Conservation (phyloP, 2,113 vertebrate species). For the Miniopterus natalensis region DNA sequence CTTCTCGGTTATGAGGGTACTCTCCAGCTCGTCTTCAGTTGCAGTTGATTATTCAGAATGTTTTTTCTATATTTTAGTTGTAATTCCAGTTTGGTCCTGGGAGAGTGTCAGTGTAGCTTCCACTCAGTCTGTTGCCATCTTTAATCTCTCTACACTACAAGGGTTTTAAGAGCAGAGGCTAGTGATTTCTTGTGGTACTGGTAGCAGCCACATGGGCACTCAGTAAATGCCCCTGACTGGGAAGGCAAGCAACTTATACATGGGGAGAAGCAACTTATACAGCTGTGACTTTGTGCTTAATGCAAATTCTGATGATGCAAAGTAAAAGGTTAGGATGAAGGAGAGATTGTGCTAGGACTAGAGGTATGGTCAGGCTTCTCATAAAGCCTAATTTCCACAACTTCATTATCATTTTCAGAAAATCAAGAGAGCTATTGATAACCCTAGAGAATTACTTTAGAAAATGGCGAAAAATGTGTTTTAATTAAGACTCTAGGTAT, state of each 20-base stretch:
- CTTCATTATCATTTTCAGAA: conserved; percentile 66
- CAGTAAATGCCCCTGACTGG: background rate
- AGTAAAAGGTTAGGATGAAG: conserved; percentile 20
- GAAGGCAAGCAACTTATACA: background rate
- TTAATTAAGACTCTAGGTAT: conserved; percentile 78
- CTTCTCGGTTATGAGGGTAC: too few relatives aligned
- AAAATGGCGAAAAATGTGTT: conserved; percentile 61
- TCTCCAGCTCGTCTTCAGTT: too few relatives aligned
- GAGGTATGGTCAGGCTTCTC: background rate
- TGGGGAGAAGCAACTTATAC: background rate
- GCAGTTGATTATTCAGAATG: too few relatives aligned
- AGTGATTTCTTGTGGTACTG: background rate
- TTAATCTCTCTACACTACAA: background rate
- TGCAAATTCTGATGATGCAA: background rate
- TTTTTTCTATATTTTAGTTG: too few relatives aligned
- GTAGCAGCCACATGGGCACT: background rate
- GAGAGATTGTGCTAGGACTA: background rate
- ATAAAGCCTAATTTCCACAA: conserved; percentile 55
- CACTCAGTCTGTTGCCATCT: too few relatives aligned
- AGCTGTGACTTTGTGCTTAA: background rate
- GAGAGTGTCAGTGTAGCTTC: too few relatives aligned
- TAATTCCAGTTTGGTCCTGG: too few relatives aligned
- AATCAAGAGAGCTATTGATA: conserved; percentile 42
- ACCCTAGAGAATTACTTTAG: conserved; percentile 58
- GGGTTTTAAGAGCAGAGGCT: background rate